Evolutionary conservation across 2,797 vertebrate genomes (phyloP).

Genomic region (Thripadectes ignobilis): DNA sequence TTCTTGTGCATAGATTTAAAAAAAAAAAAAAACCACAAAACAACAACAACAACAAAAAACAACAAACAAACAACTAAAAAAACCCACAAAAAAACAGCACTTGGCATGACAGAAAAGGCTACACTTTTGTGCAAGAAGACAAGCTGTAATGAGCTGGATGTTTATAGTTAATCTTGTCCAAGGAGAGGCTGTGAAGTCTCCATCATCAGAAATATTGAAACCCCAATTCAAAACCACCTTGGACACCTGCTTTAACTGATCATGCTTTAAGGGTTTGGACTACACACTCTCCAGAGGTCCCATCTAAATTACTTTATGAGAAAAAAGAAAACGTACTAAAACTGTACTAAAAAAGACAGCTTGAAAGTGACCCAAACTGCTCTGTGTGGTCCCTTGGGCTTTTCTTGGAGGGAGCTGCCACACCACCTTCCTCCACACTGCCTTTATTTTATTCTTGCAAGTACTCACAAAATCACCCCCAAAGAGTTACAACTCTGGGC

Average conservation of each 20-base stretch:
- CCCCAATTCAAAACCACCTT: neutral
- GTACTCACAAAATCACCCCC: neutral
- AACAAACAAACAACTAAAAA: no score
- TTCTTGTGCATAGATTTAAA: neutral
- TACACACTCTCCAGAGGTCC: neutral
- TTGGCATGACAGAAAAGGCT: neutral
- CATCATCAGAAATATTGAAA: neutral
- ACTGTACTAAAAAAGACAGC: neutral
- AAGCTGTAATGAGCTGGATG: neutral
- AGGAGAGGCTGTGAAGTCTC: neutral
- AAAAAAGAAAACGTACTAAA: neutral
- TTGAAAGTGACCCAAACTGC: neutral
- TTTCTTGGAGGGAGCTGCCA: neutral
- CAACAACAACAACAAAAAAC: no score
- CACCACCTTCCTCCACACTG: fast-evolving
- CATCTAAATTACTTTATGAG: neutral
- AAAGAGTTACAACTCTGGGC: neutral
- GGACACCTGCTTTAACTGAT: neutral
- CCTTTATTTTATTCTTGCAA: neutral
- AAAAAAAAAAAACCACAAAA: no score
- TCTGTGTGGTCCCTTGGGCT: neutral
- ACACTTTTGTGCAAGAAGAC: neutral
- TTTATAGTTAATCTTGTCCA: neutral
- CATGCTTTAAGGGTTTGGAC: neutral
- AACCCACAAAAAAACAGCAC: no score